Evolutionary conservation across 2,113 vertebrate genomes (phyloP), one percentile per base, ranked within the genome.

Genomic region (Glaucidium brasilianum): DNA sequence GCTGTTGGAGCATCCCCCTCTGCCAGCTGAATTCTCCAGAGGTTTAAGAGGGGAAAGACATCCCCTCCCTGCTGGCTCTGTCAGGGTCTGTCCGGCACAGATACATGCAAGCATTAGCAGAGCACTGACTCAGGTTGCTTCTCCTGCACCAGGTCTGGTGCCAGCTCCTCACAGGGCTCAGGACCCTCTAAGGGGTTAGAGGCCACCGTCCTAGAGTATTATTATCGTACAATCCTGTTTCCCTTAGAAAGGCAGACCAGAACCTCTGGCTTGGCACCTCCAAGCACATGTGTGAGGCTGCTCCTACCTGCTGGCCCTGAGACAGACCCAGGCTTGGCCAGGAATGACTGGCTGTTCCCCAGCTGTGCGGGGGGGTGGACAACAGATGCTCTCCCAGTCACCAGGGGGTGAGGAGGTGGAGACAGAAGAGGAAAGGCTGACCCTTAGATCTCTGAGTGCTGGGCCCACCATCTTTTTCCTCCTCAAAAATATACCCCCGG

Each of bases 361-460:
- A 3, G 13, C 32, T 64, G 11, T 43, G 50, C 0, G 1, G 25
- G 23, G 8, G 8, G 37, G 47, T 0, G 5, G 26, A n/a, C 21
- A 27, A 34, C 1, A 2, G 29, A 66, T 15, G 19, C 34, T 39
- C 22, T 30, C 56, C 0, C 0, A 47, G 30, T 37, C 64, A 87
- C 27, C 37, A 72, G 30, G 45, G 63, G 64, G 26, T 13, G 32
- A 26, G 26, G 27, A 64, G 4, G 7, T 22, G n/a, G n/a, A 55
- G 37, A 43, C 14, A 32, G 30, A 41, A 72, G 41, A 83, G 7
- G 45, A 50, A 41, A 35, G 50, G 49, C 50, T 3, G 3, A 5
- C 27, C n/a, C 27, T 17, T 53, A 13, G n/a, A n/a, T 45, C 49
- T 69, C 68, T 52, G 49, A n/a, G 35, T 20, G 5, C 43, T 47